Evolutionary conservation across 2,888 invertebrate genomes (phyloP).

Genomic region (Macaria liturata): DNA sequence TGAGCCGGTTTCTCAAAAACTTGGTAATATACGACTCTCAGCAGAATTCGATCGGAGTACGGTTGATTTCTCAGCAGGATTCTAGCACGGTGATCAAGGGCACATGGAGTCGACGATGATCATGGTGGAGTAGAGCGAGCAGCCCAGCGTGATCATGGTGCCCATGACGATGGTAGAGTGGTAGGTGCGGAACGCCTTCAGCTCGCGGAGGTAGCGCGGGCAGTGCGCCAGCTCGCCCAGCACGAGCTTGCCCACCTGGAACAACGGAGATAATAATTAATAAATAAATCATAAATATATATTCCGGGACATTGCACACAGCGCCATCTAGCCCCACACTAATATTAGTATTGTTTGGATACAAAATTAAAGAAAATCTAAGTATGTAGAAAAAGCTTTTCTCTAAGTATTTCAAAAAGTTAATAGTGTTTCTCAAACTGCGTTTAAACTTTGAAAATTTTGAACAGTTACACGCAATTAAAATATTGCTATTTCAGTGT

Average conservation of each 20-base stretch:
- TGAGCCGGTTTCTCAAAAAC: too few species aligned
- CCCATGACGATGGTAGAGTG: constrained; percentile 92
- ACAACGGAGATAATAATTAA: constrained; percentile 29
- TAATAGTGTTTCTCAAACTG: too few species aligned
- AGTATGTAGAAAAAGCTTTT: too few species aligned
- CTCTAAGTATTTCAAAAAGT: too few species aligned
- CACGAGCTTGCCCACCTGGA: constrained; percentile 86
- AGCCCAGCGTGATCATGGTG: constrained; percentile 85
- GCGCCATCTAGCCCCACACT: too few species aligned
- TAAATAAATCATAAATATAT: too few species aligned
- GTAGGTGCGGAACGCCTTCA: constrained; percentile 88
- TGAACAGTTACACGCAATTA: too few species aligned
- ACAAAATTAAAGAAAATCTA: too few species aligned
- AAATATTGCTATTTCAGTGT: too few species aligned
- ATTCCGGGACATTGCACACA: too few species aligned
- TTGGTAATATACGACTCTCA: background rate
- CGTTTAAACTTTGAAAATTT: too few species aligned
- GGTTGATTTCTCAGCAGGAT: background rate
- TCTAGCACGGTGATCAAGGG: constrained; percentile 38
- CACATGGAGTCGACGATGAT: constrained; percentile 76
- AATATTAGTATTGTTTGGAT: too few species aligned
- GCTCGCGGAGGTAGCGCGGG: constrained; percentile 90
- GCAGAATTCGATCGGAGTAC: background rate
- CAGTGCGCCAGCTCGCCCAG: constrained; percentile 89
- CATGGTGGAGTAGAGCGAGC: constrained; percentile 75